Conservation (phyloP, 2,888 invertebrate species). For the Cheiracanthium punctorium region DNA sequence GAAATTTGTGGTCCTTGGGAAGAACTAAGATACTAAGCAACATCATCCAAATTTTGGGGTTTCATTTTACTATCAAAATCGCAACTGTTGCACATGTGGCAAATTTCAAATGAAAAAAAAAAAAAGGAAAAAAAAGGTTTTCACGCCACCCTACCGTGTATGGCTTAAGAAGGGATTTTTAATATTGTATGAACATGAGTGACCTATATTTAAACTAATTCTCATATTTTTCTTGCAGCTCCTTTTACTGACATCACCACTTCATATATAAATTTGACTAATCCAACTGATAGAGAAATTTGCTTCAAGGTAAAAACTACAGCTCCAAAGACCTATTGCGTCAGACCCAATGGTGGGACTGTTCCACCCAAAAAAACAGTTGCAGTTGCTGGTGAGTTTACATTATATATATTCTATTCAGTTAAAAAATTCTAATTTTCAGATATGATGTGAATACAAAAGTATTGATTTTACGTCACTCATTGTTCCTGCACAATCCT, state of each 20-base stretch:
- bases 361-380: conserved; percentile 85
- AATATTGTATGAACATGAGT: no score
- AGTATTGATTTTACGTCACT: not conserved
- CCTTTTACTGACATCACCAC: conserved; percentile 89
- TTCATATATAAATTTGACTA: conserved; percentile 90
- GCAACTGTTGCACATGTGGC: no score
- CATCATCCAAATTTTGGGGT: no score
- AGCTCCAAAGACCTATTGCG: conserved; percentile 98
- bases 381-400: conserved; percentile 79
- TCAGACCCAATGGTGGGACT: conserved; percentile 96
- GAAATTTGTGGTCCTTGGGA: no score
- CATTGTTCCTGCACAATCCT: no score
- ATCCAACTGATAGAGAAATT: conserved; percentile 89
- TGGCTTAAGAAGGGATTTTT: no score
- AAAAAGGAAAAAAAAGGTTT: no score
- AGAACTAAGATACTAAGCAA: no score
- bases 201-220: no score
- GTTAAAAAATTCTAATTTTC: not conserved
- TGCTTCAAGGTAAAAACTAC: conserved; percentile 99
- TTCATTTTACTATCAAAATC: no score
- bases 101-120: no score
- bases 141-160: no score
- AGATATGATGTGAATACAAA: not conserved
- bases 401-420: not conserved
- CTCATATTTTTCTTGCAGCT: conserved; percentile 81